A percentile compares a stretch with the other conserved stretches of the same genome.
phyloP scores from a whole-genome alignment of 2,113 vertebrate genomes.

The Fukomys damarensis region DNA sequence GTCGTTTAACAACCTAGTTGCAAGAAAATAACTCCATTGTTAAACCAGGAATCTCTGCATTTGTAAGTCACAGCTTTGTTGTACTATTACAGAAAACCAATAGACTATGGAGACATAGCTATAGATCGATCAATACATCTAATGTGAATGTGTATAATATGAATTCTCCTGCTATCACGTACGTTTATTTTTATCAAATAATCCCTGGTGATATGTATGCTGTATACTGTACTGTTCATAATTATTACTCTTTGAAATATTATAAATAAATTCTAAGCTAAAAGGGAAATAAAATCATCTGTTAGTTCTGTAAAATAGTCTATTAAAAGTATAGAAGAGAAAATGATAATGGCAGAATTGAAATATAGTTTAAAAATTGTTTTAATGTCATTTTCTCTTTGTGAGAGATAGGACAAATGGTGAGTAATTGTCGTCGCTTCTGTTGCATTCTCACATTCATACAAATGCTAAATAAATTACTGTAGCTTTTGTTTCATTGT shows the following conservation, averaged over 20 bases:
- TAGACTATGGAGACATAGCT: neutral
- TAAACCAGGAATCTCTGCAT: neutral
- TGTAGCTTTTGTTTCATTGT: neutral
- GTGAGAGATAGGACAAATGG: neutral
- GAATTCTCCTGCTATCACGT: neutral
- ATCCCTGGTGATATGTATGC: neutral
- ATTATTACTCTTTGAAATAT: neutral
- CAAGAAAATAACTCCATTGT: neutral
- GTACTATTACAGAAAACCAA: neutral
- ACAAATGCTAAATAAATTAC: neutral
- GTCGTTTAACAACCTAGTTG: neutral
- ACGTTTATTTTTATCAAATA: slow-evolving; percentile 36
- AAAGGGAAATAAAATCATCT: neutral
- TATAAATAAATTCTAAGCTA: neutral
- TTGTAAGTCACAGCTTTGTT: neutral
- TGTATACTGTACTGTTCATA: neutral
- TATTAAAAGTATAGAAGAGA: slow-evolving; percentile 11
- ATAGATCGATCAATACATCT: neutral
- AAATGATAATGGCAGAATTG: slow-evolving; percentile 15
- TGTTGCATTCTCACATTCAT: neutral
- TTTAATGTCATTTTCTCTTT: neutral
- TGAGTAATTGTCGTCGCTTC: neutral
- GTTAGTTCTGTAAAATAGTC: slow-evolving; percentile 32
- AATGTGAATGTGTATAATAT: neutral
- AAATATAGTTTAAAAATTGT: neutral